phyloP scores from a whole-genome alignment of 2,797 vertebrate genomes.

The Loriculus beryllinus region DNA sequence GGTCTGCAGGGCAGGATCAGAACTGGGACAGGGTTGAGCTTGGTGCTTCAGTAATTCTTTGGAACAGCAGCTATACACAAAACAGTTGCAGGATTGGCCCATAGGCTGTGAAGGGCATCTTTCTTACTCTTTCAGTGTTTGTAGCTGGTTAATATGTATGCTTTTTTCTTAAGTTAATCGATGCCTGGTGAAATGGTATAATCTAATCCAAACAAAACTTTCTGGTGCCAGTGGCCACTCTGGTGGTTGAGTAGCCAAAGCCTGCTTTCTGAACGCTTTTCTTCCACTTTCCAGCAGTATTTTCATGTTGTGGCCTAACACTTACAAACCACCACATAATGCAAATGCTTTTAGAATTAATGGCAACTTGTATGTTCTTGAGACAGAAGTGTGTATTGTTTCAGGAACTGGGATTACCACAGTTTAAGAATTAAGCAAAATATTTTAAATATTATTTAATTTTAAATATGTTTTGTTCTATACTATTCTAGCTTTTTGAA shows the following conservation, averaged over 20 bases:
- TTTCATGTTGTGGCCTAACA: neutral
- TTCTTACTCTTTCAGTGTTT: neutral
- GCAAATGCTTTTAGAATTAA: neutral
- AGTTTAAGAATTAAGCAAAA: neutral
- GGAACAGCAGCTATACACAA: neutral
- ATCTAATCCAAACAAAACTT: slow-evolving; percentile 14
- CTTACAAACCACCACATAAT: neutral
- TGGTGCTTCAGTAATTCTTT: neutral
- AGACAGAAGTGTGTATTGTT: slow-evolving; percentile 4
- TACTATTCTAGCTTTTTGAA: neutral
- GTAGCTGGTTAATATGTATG: neutral
- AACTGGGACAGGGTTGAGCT: neutral
- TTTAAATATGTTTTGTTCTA: neutral
- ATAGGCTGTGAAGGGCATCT: neutral
- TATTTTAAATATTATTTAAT: neutral
- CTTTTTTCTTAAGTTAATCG: neutral
- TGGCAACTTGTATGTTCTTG: neutral
- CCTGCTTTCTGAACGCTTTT: neutral
- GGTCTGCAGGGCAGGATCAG: neutral
- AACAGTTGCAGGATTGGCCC: neutral
- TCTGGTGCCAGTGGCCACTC: neutral
- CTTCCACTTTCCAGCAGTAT: neutral
- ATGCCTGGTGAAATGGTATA: neutral
- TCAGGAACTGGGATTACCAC: neutral
- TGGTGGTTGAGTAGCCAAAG: neutral